Evolutionary conservation across 1,140 invertebrate genomes (phyloP), one percentile per base, ranked within the genome.

Genomic region (Trachymyrmex septentrionalis): DNA sequence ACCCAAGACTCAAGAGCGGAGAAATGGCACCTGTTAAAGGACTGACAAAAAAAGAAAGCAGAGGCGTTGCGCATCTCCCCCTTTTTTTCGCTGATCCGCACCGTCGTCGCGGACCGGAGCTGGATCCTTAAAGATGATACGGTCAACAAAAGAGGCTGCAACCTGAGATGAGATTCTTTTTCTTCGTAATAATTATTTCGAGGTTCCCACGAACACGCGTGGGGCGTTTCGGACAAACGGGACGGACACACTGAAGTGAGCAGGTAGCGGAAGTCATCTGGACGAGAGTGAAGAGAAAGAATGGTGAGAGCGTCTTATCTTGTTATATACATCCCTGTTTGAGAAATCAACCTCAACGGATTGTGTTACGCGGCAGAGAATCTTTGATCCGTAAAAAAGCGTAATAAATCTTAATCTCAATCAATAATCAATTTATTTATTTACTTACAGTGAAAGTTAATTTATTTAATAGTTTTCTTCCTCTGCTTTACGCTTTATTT

Each of bases 171-270:
- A 91, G 91, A 91, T 92, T 92, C 92, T 90, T 87, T 91, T 88
- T 90, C 89, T 88, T 92, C 89, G 89, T 94, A 95, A 95, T 95
- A 95, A 95, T 95, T 95, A 95, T 94, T 94, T 92, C 87, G 87
- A 91, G 92, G 94, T 95, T 95, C 95, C 94, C 95, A 95, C 95
- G 95, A 94, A 93, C 44, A 30, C 27, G 94, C 91, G 94, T 94
- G 94, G 93, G 94, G 94, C 94, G 94, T 95, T 93, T 93, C 93
- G 91, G 92, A 91, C 89, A 89, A 91, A 89, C 85, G 80, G 89
- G 75, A 91, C 88, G 81, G 85, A 93, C 88, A 92, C 90, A 91
- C 84, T 82, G 87, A 81, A 91, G 84, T 87, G 89, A 93, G 94
- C 85, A 89, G 87, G 90, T 91, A 89, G 86, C 89, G 87, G 89